Evolutionary conservation across 2,888 invertebrate species (phyloP).

Genomic region (Disparrhopalites patrizii): DNA sequence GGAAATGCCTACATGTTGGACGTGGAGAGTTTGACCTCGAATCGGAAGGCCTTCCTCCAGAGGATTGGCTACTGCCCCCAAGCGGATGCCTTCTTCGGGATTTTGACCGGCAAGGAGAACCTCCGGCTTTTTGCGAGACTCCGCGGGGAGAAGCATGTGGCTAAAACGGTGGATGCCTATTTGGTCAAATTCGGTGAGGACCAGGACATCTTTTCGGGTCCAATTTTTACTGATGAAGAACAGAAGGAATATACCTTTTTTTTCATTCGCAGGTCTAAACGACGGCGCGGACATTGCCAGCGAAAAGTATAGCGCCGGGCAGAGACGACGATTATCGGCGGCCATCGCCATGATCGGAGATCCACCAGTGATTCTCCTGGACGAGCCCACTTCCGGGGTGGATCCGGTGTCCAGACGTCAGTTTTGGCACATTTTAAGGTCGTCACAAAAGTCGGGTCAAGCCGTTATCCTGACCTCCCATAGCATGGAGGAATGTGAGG

Average conservation of each 20-base stretch:
- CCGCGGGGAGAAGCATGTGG: constrained; percentile 57
- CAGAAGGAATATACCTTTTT: neutral
- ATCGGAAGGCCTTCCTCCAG: constrained; percentile 31
- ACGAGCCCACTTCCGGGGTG: constrained; percentile 69
- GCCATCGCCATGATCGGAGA: constrained; percentile 70
- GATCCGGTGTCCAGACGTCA: constrained; percentile 64
- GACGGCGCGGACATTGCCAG: constrained; percentile 35
- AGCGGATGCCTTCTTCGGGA: constrained; percentile 72
- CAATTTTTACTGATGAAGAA: neutral
- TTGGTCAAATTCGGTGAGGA: constrained; percentile 14
- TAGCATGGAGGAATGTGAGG: constrained; percentile 84
- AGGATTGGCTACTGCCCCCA: constrained; percentile 84
- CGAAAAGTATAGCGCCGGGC: constrained; percentile 65
- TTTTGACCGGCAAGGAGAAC: constrained; percentile 71
- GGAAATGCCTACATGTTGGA: constrained; percentile 52
- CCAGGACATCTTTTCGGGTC: constrained; percentile 28
- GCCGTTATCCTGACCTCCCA: constrained; percentile 67
- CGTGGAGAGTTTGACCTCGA: neutral
- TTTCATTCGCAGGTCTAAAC: constrained; percentile 25
- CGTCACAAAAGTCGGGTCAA: constrained; percentile 55
- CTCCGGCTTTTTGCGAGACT: constrained; percentile 67
- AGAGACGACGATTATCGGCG: constrained; percentile 70
- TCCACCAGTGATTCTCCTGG: constrained; percentile 65
- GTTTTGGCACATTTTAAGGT: constrained; percentile 61
- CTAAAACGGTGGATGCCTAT: constrained; percentile 45